phyloP scores from a whole-genome alignment of 2,888 invertebrate species.

The Dicyrtomina minuta region DNA sequence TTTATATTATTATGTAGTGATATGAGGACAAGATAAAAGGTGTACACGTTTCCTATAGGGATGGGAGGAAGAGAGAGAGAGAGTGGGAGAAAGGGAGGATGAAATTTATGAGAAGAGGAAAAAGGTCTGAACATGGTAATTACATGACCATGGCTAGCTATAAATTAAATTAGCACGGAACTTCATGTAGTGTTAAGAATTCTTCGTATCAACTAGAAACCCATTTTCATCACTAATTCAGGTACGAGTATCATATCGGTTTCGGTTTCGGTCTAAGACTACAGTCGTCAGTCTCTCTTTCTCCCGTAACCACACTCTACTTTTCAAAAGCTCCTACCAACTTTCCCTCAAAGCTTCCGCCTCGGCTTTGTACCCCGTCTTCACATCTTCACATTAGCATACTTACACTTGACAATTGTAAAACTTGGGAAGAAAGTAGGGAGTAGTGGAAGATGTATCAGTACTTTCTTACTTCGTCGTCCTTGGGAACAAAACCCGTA shows the following conservation, averaged over 20 bases:
- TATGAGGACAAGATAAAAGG: not conserved
- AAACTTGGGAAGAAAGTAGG: too few species aligned
- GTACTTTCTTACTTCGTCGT: too few species aligned
- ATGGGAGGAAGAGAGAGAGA: not conserved
- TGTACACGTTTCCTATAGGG: not conserved
- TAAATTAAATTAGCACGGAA: conserved; percentile 43
- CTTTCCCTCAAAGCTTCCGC: too few species aligned
- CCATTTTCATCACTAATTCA: conserved; percentile 18
- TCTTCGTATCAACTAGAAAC: conserved; percentile 9
- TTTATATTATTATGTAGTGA: not conserved
- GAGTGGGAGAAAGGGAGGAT: not conserved
- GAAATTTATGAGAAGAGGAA: conserved; percentile 42
- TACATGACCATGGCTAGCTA: conserved; percentile 41
- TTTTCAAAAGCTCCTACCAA: too few species aligned
- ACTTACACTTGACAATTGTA: too few species aligned
- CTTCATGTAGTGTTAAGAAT: not conserved
- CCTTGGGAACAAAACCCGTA: too few species aligned
- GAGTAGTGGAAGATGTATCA: too few species aligned
- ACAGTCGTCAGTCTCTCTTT: not conserved
- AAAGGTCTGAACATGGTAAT: conserved; percentile 39
- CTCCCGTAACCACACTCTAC: not conserved
- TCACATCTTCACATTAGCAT: too few species aligned
- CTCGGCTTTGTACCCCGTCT: too few species aligned
- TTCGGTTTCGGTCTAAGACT: not conserved
- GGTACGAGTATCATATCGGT: not conserved